These are phyloP conservation scores for Rousettus madagascariensis DNA, from an alignment of 2,797 vertebrate species.

Conservation along the genomic window DNA sequence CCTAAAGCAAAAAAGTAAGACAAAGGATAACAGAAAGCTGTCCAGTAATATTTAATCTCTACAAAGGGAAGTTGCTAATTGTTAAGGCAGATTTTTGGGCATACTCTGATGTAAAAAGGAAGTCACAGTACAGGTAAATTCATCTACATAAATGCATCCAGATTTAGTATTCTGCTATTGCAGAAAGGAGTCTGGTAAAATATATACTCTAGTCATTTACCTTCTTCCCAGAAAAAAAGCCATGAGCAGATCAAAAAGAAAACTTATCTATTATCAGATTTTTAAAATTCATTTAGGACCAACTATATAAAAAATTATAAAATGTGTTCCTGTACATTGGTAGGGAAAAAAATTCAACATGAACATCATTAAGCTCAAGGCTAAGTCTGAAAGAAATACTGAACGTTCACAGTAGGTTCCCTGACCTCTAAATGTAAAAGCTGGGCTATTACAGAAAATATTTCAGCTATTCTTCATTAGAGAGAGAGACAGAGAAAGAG, in stretches of 20 bases:
- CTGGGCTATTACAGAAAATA: constrained; percentile 26
- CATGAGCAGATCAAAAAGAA: constrained; percentile 45
- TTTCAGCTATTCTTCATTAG: constrained; percentile 11
- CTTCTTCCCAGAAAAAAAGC: constrained; percentile 56
- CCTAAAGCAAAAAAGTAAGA: constrained; percentile 21
- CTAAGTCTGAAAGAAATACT: constrained; percentile 54
- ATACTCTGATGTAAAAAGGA: constrained; percentile 36
- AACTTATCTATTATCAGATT: constrained; percentile 40
- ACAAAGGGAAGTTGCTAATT: constrained; percentile 17
- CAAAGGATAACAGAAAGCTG: neutral
- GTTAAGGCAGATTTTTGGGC: neutral
- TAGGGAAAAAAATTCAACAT: constrained; percentile 55
- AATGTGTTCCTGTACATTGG: constrained; percentile 10
- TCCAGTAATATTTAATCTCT: neutral
- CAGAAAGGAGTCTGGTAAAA: constrained; percentile 35
- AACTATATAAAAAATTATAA: constrained; percentile 40
- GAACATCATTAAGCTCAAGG: constrained; percentile 53
- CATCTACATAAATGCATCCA: neutral
- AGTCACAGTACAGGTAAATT: constrained; percentile 32
- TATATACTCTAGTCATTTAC: constrained; percentile 45
- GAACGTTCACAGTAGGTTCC: constrained; percentile 1
- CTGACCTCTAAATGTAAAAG: constrained; percentile 55
- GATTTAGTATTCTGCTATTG: neutral
- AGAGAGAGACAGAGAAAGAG: neutral
- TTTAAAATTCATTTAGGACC: constrained; percentile 19